Conservation (phyloP, 2,797 vertebrate genomes). For the Pseudochirops cupreus region DNA sequence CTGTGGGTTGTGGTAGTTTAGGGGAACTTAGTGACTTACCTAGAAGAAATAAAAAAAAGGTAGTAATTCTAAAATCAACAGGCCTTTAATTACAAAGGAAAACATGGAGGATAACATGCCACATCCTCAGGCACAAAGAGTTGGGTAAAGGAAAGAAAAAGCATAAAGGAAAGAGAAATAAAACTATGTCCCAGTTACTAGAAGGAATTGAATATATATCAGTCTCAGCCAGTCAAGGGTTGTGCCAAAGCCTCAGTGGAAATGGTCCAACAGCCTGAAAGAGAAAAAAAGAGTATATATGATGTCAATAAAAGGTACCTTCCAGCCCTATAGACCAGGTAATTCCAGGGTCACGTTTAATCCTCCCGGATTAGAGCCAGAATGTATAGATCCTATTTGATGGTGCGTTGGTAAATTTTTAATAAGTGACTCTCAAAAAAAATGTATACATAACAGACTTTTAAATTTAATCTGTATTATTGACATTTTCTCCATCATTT, state of each 20-base stretch:
- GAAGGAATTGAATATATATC: background rate
- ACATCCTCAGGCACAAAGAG: background rate
- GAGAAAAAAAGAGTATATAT: background rate
- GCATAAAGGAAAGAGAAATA: background rate
- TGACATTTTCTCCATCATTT: background rate
- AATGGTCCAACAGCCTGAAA: background rate
- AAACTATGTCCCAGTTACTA: background rate
- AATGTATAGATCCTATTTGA: background rate
- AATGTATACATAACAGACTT: background rate
- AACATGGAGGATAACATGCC: background rate
- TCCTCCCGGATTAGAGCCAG: background rate
- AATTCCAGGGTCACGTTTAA: background rate
- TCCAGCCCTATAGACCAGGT: background rate
- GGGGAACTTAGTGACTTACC: background rate
- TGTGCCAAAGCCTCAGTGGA: background rate
- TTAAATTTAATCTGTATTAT: background rate
- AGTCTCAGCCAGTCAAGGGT: background rate
- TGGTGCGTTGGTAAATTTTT: background rate
- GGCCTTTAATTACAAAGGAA: background rate
- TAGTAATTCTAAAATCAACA: background rate
- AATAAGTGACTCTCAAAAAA: background rate
- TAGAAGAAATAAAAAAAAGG: background rate
- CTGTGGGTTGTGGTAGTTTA: background rate
- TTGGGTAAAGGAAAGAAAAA: background rate
- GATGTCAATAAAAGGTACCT: background rate